Conservation (phyloP, 2,888 invertebrate species). For the Elaeidobius kamerunicus region DNA sequence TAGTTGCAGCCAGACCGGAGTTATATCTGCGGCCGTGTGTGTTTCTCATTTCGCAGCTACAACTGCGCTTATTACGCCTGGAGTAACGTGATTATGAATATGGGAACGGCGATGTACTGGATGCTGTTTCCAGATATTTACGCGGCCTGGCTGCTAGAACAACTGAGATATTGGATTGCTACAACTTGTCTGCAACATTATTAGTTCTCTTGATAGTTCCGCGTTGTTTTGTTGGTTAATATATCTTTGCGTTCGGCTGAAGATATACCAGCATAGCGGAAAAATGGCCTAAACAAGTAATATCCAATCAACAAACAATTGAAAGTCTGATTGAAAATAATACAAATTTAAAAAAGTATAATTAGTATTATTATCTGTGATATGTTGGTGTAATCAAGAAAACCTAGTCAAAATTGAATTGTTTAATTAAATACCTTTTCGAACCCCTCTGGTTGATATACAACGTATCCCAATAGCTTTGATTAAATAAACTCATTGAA, state of each 20-base stretch:
- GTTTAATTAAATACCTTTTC: too few species aligned
- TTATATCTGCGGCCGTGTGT: conserved; percentile 47
- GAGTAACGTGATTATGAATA: conserved; percentile 50
- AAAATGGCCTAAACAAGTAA: too few species aligned
- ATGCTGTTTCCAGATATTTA: conserved; percentile 32
- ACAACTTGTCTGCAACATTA: conserved; percentile 15
- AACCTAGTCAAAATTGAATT: too few species aligned
- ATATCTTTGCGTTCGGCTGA: too few species aligned
- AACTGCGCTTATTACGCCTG: conserved; percentile 47
- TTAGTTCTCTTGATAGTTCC: conserved; percentile 6
- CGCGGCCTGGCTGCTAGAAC: conserved; percentile 18
- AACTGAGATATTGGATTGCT: conserved; percentile 16
- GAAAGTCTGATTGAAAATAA: too few species aligned
- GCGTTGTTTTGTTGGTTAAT: background rate
- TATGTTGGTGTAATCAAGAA: too few species aligned
- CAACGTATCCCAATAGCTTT: conserved; percentile 41
- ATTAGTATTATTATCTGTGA: too few species aligned
- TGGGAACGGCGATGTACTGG: conserved; percentile 41
- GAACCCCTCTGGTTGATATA: too few species aligned
- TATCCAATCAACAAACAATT: too few species aligned
- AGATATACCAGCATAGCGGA: too few species aligned
- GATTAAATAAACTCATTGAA: conserved; percentile 50
- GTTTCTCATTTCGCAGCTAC: conserved; percentile 50
- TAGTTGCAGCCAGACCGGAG: conserved; percentile 45
- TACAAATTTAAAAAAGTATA: too few species aligned